These are phyloP conservation scores for Diaprepes abbreviatus DNA, from an alignment of 2,888 invertebrate genomes.

Conservation along the genomic window DNA sequence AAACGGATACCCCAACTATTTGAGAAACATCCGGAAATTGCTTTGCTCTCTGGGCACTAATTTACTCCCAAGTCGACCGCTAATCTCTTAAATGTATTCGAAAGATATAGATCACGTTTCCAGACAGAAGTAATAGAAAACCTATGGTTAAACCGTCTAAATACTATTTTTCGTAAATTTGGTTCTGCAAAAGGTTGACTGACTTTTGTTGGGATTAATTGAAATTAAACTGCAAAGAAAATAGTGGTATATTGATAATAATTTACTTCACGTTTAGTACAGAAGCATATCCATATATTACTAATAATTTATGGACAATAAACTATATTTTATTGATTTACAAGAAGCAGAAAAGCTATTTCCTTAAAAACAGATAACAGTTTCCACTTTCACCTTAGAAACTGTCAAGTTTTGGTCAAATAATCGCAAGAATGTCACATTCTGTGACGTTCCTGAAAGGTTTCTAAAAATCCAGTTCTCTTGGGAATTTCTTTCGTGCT, in stretches of 20 bases:
- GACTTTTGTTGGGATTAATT: not conserved
- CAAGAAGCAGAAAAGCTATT: too few species aligned
- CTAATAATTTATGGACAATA: too few species aligned
- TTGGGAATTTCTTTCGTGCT: slow-evolving; percentile 4
- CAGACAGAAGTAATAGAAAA: slow-evolving; percentile 1
- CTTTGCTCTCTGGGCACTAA: slow-evolving; percentile 3
- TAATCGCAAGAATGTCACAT: not conserved
- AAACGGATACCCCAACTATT: slow-evolving; percentile 11
- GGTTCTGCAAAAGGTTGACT: not conserved
- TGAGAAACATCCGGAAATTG: slow-evolving; percentile 18
- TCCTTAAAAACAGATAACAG: slow-evolving; percentile 6
- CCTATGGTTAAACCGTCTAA: not conserved
- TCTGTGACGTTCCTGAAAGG: not conserved
- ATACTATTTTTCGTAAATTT: not conserved
- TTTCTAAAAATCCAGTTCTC: slow-evolving; percentile 1
- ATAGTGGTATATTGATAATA: not conserved
- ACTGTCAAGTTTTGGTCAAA: slow-evolving; percentile 1
- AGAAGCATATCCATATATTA: too few species aligned
- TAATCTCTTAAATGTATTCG: slow-evolving; percentile 8
- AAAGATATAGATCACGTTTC: slow-evolving; percentile 9
- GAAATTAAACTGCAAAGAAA: not conserved
- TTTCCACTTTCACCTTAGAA: not conserved
- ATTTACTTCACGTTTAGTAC: too few species aligned
- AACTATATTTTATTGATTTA: too few species aligned
- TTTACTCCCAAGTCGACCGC: slow-evolving; percentile 5